Base-by-base conservation (phyloP, 2,888 invertebrate genomes). In the Phengaris arion region DNA sequence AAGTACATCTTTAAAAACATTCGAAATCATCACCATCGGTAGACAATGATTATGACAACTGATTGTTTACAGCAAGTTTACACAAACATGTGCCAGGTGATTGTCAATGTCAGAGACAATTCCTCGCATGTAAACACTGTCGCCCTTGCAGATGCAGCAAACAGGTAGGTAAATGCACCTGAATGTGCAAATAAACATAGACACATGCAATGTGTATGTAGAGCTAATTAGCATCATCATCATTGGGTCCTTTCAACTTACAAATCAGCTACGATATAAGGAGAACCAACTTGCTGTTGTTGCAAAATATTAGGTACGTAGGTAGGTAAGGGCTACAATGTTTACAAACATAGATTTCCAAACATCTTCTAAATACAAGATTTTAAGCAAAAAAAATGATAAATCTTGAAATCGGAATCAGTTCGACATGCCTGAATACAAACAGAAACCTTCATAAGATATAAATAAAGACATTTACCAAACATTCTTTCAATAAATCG, bases 391-490 rank as follows among this genome's bases (percentile, higher is more conserved):
- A 22, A 15, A 5, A 9, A 3, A 22, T 12, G 12, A 64, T 15
- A 12, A 10, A 35, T 10, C 9, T 9, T 7, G 35, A 12, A 64
- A 45, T 12, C 10, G 12, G 12, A 64, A 45, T 45, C 45, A 45
- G 13, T 22, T 64, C 64, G 35, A 35, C 64, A 64, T 64, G 35
- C 64, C 35, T 12, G 13, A 35, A 45, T 2, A 52, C 4, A 52
- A 52, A 52, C 52, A 52, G 52, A 64, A 64, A 35, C 64, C 64
- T 64, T 64, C 64, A 12, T 35, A 5, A 45, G 64, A 64, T 64
- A 64, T 64, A 64, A 64, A 64, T 64, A 64, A 64, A 64, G 45
- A 64, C 64, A 46, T 59, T 59, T 48, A 57, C 46, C 45, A 46
- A 59, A 74, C 46, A 15, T 73, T 54, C 54, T 46, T 22, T 51